Base-by-base conservation (phyloP, 2,113 vertebrate species). In the Donacobius atricapilla region DNA sequence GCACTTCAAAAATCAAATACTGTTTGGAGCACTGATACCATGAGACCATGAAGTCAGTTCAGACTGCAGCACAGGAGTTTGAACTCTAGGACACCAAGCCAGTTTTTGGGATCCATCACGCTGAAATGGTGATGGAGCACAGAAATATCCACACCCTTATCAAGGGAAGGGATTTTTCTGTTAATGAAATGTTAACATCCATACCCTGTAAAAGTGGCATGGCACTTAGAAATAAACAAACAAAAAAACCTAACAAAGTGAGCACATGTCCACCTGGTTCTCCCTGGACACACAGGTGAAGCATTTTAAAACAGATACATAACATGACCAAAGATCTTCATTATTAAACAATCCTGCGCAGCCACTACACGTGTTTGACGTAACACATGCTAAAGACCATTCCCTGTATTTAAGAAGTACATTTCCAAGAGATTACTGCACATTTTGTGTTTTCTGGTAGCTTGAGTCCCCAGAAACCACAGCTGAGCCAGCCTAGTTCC, bases 241-340 rank as follows among this genome's bases (percentile, higher is more conserved):
- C 12, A 63, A 54, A 28, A 24, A 18, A 40, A 19, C 3, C 28
- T 13, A 23, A 60, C 80, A 25, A 50, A 27, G 20, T 33, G n/a
- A 51, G 45, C 27, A 35, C 17, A 30, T 10, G 17, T 57, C 28
- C 42, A 45, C 15, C 7, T 37, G 13, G 9, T 11, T 37, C 25
- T 63, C 40, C 16, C 35, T 69, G 37, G 25, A 72, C 19, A 37
- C 28, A 28, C 0, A 1, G 1, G 13, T 21, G 1, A 6, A 75
- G 37, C 4, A 30, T 93, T 35, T 54, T 22, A 20, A 53, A 71
- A 15, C 6, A n/a, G 8, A 68, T 3, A 31, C 7, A 14, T 4
- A 28, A 17, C 31, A 64, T 12, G 60, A 76, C 21, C 45, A 51
- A 27, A 60, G 8, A 72, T 5, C 45, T 56, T 57, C 8, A 13